These are phyloP conservation scores for Amiota mariae DNA, from an alignment of 2,888 invertebrate species.

Conservation along the genomic window DNA sequence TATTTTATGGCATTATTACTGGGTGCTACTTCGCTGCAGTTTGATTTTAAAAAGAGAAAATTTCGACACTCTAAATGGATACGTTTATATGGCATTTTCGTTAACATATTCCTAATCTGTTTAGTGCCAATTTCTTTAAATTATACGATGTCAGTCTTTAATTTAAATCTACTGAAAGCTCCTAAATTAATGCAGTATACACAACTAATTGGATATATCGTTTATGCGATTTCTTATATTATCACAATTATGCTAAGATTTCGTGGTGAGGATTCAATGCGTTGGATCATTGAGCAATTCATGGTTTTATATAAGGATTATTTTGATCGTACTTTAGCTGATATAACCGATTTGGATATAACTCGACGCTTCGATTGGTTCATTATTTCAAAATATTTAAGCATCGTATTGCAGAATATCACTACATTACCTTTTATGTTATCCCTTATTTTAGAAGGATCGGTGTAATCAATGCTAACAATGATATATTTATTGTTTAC, in stretches of 20 bases:
- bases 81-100: background rate
- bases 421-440: background rate
- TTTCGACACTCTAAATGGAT: background rate
- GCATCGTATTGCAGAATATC: background rate
- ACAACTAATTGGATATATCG: background rate
- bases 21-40: slow-evolving; percentile 2
- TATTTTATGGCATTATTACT: background rate
- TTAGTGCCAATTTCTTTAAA: background rate
- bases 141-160: too few species aligned
- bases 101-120: background rate
- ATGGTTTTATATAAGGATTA: background rate
- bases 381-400: background rate
- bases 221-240: background rate
- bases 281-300: background rate
- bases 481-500: background rate
- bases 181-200: background rate
- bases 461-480: background rate
- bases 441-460: background rate
- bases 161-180: too few species aligned
- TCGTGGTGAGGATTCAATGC: background rate
- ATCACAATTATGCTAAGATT: background rate
- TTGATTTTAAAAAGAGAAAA: background rate
- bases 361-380: slow-evolving; percentile 9
- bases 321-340: background rate
- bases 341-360: background rate